phyloP scores from a whole-genome alignment of 2,797 vertebrate genomes.

The Buceros bicornis region DNA sequence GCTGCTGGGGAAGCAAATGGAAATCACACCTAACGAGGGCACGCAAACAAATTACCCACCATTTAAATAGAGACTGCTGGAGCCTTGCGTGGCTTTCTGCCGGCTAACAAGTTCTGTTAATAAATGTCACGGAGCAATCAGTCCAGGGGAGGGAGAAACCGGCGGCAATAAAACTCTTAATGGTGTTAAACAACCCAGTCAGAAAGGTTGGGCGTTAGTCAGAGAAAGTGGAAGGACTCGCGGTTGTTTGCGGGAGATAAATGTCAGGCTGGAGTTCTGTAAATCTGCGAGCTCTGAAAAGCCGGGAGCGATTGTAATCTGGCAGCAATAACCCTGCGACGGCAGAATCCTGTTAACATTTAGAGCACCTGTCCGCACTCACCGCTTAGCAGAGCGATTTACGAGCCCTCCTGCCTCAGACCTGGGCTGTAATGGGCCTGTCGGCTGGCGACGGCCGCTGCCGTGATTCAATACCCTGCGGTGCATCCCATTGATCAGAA shows the following conservation, averaged over 20 bases:
- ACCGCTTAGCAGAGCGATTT: background rate
- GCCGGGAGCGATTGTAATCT: conserved; percentile 18
- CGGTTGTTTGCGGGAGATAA: conserved; percentile 44
- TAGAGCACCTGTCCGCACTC: background rate
- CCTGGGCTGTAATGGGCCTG: conserved; percentile 8
- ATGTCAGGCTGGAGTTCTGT: background rate
- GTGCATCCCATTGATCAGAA: background rate
- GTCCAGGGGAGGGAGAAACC: background rate
- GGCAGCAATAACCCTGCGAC: background rate
- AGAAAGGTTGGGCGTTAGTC: conserved; percentile 54
- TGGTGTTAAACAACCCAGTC: conserved; percentile 45
- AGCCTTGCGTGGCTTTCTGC: background rate
- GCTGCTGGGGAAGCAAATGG: conserved; percentile 32
- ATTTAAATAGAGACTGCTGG: conserved; percentile 24
- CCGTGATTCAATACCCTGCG: background rate
- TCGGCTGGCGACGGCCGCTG: background rate
- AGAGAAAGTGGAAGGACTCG: background rate
- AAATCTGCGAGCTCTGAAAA: background rate
- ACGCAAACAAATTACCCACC: conserved; percentile 51
- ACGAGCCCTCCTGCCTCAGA: background rate
- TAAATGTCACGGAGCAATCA: conserved; percentile 64
- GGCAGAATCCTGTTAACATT: background rate
- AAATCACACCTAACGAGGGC: conserved; percentile 17
- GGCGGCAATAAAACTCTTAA: conserved; percentile 62
- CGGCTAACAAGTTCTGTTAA: background rate